These are phyloP conservation scores for Catharus ustulatus DNA, from an alignment of 2,797 vertebrate genomes.

Conservation along the genomic window DNA sequence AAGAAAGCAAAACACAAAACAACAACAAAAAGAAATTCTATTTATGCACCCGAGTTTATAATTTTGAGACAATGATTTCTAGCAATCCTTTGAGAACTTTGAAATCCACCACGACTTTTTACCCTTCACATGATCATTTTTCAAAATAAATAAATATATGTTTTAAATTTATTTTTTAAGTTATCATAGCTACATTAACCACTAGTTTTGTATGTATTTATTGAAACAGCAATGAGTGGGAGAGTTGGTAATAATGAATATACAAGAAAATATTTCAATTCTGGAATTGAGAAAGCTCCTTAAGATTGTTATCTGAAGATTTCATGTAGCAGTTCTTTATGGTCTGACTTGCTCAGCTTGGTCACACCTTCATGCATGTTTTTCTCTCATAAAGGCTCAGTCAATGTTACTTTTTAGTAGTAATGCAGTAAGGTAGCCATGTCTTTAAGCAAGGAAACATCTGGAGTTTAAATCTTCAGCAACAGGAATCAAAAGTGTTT, in stretches of 20 bases:
- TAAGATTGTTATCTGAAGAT: background rate
- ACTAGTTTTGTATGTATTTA: background rate
- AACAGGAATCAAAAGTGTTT: background rate
- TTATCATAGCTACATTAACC: background rate
- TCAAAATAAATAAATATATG: background rate
- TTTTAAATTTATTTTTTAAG: too few species aligned
- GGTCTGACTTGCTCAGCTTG: background rate
- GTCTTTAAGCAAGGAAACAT: background rate
- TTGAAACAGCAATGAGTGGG: background rate
- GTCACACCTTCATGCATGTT: rapidly evolving
- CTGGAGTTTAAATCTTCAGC: background rate
- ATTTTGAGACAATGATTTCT: background rate
- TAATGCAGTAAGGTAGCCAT: rapidly evolving
- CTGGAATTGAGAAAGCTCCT: background rate
- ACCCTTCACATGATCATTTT: background rate
- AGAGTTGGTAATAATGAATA: background rate
- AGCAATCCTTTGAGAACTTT: background rate
- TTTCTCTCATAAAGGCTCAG: background rate
- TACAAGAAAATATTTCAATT: background rate
- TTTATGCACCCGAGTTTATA: background rate
- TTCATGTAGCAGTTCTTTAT: background rate
- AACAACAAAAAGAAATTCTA: background rate
- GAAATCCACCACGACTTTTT: background rate
- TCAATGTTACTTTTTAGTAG: background rate
- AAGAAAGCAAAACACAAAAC: background rate